A percentile compares a stretch with the other conserved stretches of the same genome.
phyloP scores from a whole-genome alignment of 2,797 vertebrate genomes.

The Lacerta agilis region DNA sequence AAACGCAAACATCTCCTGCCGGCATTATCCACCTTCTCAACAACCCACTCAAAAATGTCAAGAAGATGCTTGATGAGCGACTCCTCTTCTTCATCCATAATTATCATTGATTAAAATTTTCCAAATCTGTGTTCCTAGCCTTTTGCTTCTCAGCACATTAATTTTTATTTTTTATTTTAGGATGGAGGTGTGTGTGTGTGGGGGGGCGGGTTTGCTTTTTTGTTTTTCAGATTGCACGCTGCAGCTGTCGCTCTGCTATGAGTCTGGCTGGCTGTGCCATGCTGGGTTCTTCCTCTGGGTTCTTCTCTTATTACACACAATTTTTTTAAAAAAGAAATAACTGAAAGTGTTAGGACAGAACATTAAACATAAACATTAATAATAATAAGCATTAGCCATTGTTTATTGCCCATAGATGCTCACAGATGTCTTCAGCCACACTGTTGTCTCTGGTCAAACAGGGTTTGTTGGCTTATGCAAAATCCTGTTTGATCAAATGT shows the following conservation, averaged over 20 bases:
- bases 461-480: neutral
- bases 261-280: neutral
- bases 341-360: neutral
- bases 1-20: conserved; percentile 6
- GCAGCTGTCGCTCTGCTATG: neutral
- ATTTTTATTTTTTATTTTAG: neutral
- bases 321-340: neutral
- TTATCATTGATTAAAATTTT: conserved; percentile 22
- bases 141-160: neutral
- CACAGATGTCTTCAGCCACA: neutral
- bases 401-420: neutral
- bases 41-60: conserved; percentile 41
- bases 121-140: neutral
- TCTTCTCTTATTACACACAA: neutral
- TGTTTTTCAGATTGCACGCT: neutral
- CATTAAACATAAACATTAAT: too few relatives aligned
- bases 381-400: neutral
- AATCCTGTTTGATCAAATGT: neutral
- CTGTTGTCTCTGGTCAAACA: neutral
- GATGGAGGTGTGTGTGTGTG: neutral
- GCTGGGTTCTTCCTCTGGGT: neutral
- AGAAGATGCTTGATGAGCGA: neutral
- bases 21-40: conserved; percentile 16
- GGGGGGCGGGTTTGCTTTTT: conserved; percentile 1
- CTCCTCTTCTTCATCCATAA: conserved; percentile 34